Evolutionary conservation across 2,888 invertebrate genomes (phyloP).

Genomic region (Punctoribates punctum): DNA sequence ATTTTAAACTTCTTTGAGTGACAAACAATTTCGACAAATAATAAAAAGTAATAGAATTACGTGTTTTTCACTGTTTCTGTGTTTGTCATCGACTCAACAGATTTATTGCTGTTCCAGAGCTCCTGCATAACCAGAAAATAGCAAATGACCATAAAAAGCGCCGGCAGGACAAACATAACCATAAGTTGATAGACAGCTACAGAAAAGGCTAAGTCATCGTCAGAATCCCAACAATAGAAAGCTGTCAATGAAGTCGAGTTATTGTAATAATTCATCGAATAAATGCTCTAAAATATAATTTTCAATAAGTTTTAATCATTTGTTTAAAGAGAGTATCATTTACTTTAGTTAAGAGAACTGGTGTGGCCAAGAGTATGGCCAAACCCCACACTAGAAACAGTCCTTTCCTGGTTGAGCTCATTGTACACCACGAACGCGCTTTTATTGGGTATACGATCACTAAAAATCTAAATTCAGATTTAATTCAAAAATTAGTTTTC

Average conservation of each 20-base stretch:
- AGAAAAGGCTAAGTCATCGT: slow-evolving; percentile 48
- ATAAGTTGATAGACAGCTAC: slow-evolving; percentile 54
- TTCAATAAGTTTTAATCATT: not conserved
- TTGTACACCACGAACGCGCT: slow-evolving; percentile 48
- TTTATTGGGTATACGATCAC: slow-evolving; percentile 48
- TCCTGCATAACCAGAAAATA: slow-evolving; percentile 55
- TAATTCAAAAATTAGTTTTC: not conserved
- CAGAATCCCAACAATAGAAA: slow-evolving; percentile 49
- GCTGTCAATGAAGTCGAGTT: slow-evolving; percentile 49
- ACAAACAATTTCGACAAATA: too few relatives aligned
- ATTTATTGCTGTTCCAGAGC: slow-evolving; percentile 55
- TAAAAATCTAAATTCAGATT: slow-evolving; percentile 44
- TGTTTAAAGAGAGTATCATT: not conserved
- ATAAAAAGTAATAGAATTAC: not conserved
- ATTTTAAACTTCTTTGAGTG: too few relatives aligned
- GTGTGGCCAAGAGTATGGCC: slow-evolving; percentile 46
- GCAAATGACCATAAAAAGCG: slow-evolving; percentile 54
- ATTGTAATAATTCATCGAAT: slow-evolving; percentile 50
- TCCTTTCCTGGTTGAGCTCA: slow-evolving; percentile 48
- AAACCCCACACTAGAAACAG: slow-evolving; percentile 47
- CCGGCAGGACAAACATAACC: slow-evolving; percentile 54
- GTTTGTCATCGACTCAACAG: slow-evolving; percentile 53
- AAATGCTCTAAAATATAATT: slow-evolving; percentile 46
- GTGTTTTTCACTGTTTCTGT: slow-evolving; percentile 36
- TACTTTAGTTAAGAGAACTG: slow-evolving; percentile 48